Evolutionary conservation across 2,888 invertebrate genomes (phyloP), one percentile per base, ranked within the genome.

Genomic region (Archips xylosteana): DNA sequence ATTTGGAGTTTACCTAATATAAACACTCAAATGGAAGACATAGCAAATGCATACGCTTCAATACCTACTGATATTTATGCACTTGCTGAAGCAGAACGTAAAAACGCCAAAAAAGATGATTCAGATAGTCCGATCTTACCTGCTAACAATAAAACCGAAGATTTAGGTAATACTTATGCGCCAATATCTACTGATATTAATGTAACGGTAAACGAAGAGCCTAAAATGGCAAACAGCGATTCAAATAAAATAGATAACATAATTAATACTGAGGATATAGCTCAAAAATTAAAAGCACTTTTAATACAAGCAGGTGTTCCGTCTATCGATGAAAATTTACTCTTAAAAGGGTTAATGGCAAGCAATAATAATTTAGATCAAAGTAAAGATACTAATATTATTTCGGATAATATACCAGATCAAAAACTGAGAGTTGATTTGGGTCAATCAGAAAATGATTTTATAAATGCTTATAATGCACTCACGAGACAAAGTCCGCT

Each of bases 391-490:
- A 76, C 71, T 63, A 74, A 67, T 65, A 61, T 67, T 51, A 54
- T 66, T 61, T 77, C 59, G 72, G 63, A n/a, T 54, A 63, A 65
- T n/a, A 57, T 39, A 45, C 34, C 61, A 64, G 69, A 75, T 66
- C 86, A 85, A 78, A 76, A 80, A 63, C 82, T 85, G 75, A 76
- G 84, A 34, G 68, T 88, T 70, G 93, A 93, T 80, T 86, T 94
- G 51, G 85, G 86, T 60, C 92, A 92, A 80, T 90, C 91, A 3
- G 94, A 94, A 85, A 93, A 89, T 79, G 94, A 94, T 80, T 94
- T 94, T 78, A 94, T 94, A 63, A 89, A 92, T 77, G 94, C 94
- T 36, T 94, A 94, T 75, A 94, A 94, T 81, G 93, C 93, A 62
- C 81, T 94, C 75, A 90, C 94, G 39, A 83, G 90, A 74, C 83